Conservation (phyloP, 2,797 vertebrate genomes). For the Cuniculus paca region DNA sequence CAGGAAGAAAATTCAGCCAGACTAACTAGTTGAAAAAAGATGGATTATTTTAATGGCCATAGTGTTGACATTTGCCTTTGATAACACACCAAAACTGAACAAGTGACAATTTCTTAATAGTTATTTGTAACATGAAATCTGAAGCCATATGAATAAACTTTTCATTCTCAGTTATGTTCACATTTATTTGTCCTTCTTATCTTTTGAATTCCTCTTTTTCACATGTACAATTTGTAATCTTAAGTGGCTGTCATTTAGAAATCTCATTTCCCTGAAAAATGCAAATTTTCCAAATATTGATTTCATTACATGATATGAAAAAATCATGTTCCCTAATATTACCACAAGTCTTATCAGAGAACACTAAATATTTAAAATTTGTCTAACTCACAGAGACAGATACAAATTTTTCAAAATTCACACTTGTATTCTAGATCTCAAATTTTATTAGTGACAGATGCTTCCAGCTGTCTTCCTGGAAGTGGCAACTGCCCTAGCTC, state of each 20-base stretch:
- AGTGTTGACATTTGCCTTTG: not conserved
- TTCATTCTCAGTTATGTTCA: not conserved
- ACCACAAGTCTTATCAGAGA: not conserved
- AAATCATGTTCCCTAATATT: not conserved
- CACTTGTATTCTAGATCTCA: not conserved
- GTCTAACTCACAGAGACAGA: not conserved
- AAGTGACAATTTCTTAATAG: not conserved
- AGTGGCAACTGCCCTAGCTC: not conserved
- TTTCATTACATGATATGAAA: not conserved
- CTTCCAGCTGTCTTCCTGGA: not conserved
- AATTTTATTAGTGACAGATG: not conserved
- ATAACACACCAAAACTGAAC: not conserved
- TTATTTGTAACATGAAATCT: not conserved
- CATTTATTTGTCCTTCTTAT: not conserved
- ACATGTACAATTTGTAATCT: not conserved
- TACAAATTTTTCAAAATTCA: not conserved
- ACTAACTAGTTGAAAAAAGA: not conserved
- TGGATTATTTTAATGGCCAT: not conserved
- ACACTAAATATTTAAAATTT: not conserved
- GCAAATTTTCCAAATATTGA: not conserved
- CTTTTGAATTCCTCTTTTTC: not conserved
- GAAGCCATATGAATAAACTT: not conserved
- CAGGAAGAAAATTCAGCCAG: not conserved
- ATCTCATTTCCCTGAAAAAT: not conserved
- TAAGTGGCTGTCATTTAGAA: not conserved